Evolutionary conservation across 2,113 vertebrate species (phyloP).

Genomic region (Centropristis striata): DNA sequence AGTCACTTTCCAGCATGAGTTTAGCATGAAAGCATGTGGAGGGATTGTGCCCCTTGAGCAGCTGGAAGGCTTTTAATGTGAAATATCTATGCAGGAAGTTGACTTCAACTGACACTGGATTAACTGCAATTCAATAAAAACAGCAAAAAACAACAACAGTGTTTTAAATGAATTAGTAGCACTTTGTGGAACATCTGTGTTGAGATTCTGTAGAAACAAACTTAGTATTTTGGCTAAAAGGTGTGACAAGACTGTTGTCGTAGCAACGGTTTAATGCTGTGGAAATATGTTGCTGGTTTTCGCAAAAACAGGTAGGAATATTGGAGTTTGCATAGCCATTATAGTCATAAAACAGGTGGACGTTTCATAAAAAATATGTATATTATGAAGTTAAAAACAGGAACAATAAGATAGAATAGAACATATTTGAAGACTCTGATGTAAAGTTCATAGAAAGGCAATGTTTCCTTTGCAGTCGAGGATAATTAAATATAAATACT

Average conservation of each 20-base stretch:
- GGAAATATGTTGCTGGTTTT: too few relatives aligned
- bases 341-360: too few relatives aligned
- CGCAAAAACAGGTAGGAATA: too few relatives aligned
- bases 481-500: neutral
- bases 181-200: neutral
- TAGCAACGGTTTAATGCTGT: too few relatives aligned
- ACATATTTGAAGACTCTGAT: too few relatives aligned
- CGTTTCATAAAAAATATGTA: too few relatives aligned
- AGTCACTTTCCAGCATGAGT: neutral
- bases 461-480: neutral
- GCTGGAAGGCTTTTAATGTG: neutral
- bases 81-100: neutral
- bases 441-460: neutral
- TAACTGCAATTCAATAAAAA: neutral
- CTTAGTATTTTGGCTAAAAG: too few relatives aligned
- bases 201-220: too few relatives aligned
- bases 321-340: too few relatives aligned
- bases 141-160: neutral
- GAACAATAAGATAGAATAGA: too few relatives aligned
- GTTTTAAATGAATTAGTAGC: neutral
- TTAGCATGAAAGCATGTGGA: neutral
- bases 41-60: neutral
- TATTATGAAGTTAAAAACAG: too few relatives aligned
- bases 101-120: neutral
- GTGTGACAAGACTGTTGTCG: too few relatives aligned